Evolutionary conservation across 2,797 vertebrate species (phyloP), one percentile per base, ranked within the genome.

Genomic region (Dendrocincla tyrannina): DNA sequence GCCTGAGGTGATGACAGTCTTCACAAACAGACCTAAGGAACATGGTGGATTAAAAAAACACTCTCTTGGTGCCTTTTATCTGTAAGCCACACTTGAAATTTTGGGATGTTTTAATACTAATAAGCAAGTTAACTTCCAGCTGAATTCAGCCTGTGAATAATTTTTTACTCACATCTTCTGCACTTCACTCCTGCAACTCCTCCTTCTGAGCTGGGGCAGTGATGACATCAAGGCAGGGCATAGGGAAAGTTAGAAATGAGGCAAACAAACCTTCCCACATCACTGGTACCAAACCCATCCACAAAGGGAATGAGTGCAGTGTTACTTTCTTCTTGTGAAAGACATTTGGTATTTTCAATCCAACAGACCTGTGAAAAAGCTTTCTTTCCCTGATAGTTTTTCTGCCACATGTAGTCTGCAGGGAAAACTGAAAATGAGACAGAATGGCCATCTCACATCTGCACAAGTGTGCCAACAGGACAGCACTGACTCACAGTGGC

Each of bases 391-490:
- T 42, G 33, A 13, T 49, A 28, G 14, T n/a, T 85, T 41, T 70
- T 64, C 69, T 77, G 53, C 39, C 55, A 80, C 42, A 17, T 9
- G 9, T 17, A 42, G 13, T 33, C 68, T 5, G 19, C n/a, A 78
- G 27, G 58, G 13, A 74, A 73, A 64, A 35, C 46, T 55, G 66
- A 33, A 59, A 49, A 81, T 52, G 41, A 55, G 11, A 50, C 35
- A 74, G 17, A 76, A 67, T 0, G 1, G n/a, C 33, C 33, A 59
- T 4, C 52, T 49, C 10, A 4, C 24, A 3, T 11, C 0, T 0
- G 13, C 30, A 27, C 30, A 19, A 42, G 14, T 13, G 41, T 18
- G 41, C 66, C 59, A 46, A 24, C 19, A 50, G 28, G 33, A 56
- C 0, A 27, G 52, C 53, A 58, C 55, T 17, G 30, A 42, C 3